Conservation (phyloP, 2,113 vertebrate species). For the Pollimyrus isidori region DNA sequence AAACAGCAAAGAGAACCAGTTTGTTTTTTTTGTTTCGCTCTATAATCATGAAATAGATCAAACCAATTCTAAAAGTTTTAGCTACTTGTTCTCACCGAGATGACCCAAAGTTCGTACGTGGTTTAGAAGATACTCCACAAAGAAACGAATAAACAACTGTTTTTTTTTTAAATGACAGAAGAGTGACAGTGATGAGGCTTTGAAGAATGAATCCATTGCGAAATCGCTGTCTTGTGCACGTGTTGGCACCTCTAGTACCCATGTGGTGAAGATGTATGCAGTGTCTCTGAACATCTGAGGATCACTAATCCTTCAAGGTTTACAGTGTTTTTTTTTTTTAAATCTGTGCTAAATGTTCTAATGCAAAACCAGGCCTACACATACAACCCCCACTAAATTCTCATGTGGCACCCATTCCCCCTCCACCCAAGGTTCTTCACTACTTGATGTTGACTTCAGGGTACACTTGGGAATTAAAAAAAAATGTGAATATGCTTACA, state of each 20-base stretch:
- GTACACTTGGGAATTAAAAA: background rate
- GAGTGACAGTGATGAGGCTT: background rate
- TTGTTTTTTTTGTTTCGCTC: background rate
- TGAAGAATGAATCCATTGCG: background rate
- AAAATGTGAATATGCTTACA: background rate
- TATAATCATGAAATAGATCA: background rate
- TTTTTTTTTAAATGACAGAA: background rate
- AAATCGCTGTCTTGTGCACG: background rate
- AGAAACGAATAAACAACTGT: background rate
- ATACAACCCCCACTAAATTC: background rate
- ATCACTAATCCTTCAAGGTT: background rate
- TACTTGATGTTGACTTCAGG: background rate
- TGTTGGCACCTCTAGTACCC: background rate
- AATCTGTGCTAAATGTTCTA: background rate
- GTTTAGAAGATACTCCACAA: background rate
- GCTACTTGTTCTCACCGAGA: background rate
- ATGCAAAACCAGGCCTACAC: background rate
- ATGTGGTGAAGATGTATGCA: background rate
- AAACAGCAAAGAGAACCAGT: background rate
- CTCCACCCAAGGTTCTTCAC: background rate
- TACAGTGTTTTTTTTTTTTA: too few species aligned
- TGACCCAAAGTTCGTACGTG: background rate
- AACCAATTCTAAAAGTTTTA: background rate
- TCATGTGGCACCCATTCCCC: background rate
- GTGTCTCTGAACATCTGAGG: background rate